Conservation (phyloP, 2,797 vertebrate genomes). For the Aphelocoma californica region DNA sequence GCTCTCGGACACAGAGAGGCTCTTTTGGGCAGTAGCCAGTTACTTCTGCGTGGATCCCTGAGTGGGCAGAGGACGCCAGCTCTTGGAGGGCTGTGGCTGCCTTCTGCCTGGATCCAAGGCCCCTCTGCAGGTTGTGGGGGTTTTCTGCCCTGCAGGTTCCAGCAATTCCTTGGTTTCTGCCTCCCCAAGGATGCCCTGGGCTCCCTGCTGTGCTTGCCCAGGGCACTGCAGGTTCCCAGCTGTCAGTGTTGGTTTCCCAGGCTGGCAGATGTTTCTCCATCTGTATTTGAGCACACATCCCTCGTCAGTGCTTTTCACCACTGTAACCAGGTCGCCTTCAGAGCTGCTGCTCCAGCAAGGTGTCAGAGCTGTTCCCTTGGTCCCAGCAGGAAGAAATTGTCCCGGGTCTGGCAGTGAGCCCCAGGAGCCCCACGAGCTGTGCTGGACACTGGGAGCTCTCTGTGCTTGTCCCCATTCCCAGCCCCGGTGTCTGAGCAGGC, state of each 20-base stretch:
- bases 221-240: not conserved
- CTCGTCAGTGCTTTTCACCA: not conserved
- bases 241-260: not conserved
- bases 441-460: not conserved
- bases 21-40: not conserved
- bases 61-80: not conserved
- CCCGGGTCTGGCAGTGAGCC: not conserved
- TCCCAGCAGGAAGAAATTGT: not conserved
- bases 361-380: not conserved
- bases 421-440: not conserved
- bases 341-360: not conserved
- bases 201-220: not conserved
- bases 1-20: not conserved
- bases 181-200: not conserved
- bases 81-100: not conserved
- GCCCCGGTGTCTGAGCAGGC: not conserved
- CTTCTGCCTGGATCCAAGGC: not conserved
- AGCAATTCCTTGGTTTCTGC: not conserved
- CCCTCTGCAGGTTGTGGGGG: not conserved
- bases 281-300: not conserved
- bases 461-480: not conserved
- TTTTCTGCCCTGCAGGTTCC: not conserved
- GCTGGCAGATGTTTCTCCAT: not conserved
- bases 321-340: accelerated
- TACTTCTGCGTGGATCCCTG: accelerated